These are phyloP conservation scores for Cerceris ruficornis DNA, from an alignment of 2,888 invertebrate species.

Conservation along the genomic window DNA sequence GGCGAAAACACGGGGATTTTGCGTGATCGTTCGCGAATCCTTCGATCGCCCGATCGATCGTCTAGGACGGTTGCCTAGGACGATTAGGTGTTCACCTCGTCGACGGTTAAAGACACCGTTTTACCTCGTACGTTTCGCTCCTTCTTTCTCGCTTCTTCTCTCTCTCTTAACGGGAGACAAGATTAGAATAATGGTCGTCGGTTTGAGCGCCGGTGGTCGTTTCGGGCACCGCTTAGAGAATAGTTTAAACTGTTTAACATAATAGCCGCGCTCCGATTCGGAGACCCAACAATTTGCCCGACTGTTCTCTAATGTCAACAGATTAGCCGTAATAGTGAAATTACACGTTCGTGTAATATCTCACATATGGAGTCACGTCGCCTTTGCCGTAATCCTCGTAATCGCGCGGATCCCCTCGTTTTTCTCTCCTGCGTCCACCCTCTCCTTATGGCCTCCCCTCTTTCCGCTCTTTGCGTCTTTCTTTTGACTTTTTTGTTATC, in stretches of 20 bases:
- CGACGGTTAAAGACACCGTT: conserved; percentile 27
- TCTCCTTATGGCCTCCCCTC: not conserved
- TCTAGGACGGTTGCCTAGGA: conserved; percentile 7
- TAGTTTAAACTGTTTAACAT: conserved; percentile 79
- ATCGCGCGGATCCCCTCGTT: conserved; percentile 55
- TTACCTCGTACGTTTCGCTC: conserved; percentile 14
- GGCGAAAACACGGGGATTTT: conserved; percentile 16
- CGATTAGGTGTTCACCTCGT: conserved; percentile 20
- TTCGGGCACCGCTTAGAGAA: conserved; percentile 56
- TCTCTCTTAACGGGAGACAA: conserved; percentile 63
- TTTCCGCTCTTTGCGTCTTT: not conserved
- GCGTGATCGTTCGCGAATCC: conserved; percentile 36
- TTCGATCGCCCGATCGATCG: conserved; percentile 23
- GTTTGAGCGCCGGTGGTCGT: conserved; percentile 43
- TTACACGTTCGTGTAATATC: conserved; percentile 79
- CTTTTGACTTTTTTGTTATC: no score
- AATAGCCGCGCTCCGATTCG: conserved; percentile 69
- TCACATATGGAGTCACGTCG: conserved; percentile 71
- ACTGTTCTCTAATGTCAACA: conserved; percentile 80
- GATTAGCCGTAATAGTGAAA: conserved; percentile 81
- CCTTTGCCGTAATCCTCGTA: conserved; percentile 72
- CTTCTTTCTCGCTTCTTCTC: no score
- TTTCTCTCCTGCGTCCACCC: conserved; percentile 11
- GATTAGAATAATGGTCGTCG: conserved; percentile 74
- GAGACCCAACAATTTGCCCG: conserved; percentile 70